Base-by-base conservation (phyloP, 2,888 invertebrate species). In the Dasypolia templi region DNA sequence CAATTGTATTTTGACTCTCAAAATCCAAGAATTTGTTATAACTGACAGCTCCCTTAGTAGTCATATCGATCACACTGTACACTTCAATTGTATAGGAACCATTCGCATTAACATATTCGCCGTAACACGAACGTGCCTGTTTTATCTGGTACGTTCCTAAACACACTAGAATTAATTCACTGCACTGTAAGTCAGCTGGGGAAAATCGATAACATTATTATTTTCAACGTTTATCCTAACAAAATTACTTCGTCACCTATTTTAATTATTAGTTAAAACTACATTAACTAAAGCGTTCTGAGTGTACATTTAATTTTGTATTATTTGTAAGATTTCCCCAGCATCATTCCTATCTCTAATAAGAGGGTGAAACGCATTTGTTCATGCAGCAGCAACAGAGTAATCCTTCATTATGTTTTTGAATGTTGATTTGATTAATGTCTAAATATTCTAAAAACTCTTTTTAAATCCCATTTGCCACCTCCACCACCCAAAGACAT, bases 61-160 rank as follows among this genome's bases (percentile, higher is more conserved):
- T n/a, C n/a, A n/a, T n/a, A n/a, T n/a, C n/a, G n/a, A n/a, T n/a
- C n/a, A n/a, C n/a, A n/a, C n/a, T n/a, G n/a, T n/a, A n/a, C n/a
- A n/a, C n/a, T n/a, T n/a, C n/a, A n/a, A n/a, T n/a, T n/a, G n/a
- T n/a, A n/a, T 39, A 39, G 39, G 39, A 42, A 42, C 39, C 39
- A 42, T 42, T 42, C 12, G 39, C 39, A 9, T 12, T 42, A 11
- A 42, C 39, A 35, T 56, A 32, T 9, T 56, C 35, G 7, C 58
- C 32, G 11, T 35, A 58, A 58, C 35, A 58, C 35, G 58, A 58
- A 35, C 58, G 58, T 58, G 58, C 35, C 35, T 35, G 58, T 35
- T 58, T 58, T 22, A 58, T 35, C 35, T 58, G 22, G 58, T 35
- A 58, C 22, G 58, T 58, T 35, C 35, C 58, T 35, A 22, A 32